A percentile compares a stretch with the other conserved stretches of the same genome.
phyloP scores from a whole-genome alignment of 2,797 vertebrate species.

The Vireo griseus region DNA sequence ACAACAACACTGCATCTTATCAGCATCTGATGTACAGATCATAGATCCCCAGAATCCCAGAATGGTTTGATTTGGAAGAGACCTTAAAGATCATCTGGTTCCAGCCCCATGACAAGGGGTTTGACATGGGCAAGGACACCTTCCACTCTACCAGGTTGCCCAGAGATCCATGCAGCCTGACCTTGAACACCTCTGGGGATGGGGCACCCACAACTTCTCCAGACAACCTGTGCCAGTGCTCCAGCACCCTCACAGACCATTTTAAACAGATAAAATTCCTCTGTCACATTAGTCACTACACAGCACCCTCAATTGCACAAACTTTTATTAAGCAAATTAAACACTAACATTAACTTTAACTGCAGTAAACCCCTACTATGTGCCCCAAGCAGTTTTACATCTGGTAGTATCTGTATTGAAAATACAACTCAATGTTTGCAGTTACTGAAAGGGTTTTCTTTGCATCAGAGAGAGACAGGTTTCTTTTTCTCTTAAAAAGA shows the following conservation, averaged over 20 bases:
- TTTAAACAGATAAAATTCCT: neutral
- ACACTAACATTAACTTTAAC: neutral
- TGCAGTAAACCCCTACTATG: neutral
- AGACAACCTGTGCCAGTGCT: neutral
- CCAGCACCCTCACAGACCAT: neutral
- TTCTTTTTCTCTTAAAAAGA: neutral
- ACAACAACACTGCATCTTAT: neutral
- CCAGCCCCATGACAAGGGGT: neutral
- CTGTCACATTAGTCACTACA: neutral
- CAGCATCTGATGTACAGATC: neutral
- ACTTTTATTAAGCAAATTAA: neutral
- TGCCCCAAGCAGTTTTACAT: neutral
- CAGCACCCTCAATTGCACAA: neutral
- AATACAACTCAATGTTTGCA: neutral
- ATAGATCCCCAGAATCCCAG: neutral
- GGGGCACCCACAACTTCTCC: neutral
- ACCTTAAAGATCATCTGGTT: neutral
- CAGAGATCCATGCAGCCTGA: neutral
- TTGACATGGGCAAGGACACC: neutral
- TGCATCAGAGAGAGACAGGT: neutral
- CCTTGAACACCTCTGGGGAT: fast-evolving
- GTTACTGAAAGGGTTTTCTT: neutral
- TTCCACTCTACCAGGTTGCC: neutral
- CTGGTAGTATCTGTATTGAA: neutral
- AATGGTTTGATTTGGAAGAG: fast-evolving